Percentiles rank a stretch among this genome's conserved stretches.
Conservation (phyloP, 2,888 invertebrate genomes). For the Chloromyia formosa region DNA sequence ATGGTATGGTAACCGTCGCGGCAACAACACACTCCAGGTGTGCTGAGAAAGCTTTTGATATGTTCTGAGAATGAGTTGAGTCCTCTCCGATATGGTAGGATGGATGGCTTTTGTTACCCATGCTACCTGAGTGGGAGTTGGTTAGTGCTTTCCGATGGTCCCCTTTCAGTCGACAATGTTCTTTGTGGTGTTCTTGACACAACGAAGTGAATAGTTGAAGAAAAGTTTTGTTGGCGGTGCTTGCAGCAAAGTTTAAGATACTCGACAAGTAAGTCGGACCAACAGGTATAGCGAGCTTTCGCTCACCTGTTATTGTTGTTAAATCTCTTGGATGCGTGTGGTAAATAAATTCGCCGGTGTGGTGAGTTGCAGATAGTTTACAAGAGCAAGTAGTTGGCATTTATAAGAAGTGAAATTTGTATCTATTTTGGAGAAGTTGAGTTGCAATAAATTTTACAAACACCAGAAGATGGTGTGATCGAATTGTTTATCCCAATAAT, state of each 20-base stretch:
- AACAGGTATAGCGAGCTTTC: constrained; percentile 1
- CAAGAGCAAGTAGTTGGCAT: no score
- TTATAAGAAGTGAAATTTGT: no score
- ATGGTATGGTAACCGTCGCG: constrained; percentile 1
- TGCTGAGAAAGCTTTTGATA: constrained; percentile 1
- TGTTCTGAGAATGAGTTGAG: not conserved
- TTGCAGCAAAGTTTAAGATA: not conserved
- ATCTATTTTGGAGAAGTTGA: no score
- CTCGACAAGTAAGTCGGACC: not conserved
- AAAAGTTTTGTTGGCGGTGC: not conserved
- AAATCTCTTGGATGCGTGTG: not conserved
- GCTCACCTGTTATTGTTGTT: not conserved
- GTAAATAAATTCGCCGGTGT: constrained; percentile 15
- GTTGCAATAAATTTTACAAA: no score
- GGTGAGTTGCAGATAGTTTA: not conserved
- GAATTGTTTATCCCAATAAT: no score
- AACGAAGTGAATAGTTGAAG: no score
- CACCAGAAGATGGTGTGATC: no score
- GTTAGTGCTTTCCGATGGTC: not conserved
- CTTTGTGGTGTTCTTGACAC: no score
- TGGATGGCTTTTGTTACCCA: not conserved
- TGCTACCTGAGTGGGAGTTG: not conserved
- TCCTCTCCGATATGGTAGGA: not conserved
- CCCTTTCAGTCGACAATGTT: no score
- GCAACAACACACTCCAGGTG: constrained; percentile 13